These are phyloP conservation scores for Rhynchotus rufescens DNA, from an alignment of 2,797 vertebrate genomes.

Conservation along the genomic window DNA sequence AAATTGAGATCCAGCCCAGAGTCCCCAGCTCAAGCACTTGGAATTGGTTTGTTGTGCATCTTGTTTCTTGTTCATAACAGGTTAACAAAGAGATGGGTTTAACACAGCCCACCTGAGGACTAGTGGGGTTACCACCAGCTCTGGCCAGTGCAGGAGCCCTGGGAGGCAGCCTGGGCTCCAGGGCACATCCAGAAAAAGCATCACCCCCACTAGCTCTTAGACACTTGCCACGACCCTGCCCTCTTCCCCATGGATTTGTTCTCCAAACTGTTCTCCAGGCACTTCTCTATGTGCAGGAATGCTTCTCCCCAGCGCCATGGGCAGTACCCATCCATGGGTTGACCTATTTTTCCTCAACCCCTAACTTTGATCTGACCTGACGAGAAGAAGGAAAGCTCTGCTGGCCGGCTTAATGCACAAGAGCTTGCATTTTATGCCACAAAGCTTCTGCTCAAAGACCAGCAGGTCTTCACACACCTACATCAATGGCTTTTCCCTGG, in stretches of 20 bases:
- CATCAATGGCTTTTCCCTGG: not conserved
- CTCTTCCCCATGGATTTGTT: not conserved
- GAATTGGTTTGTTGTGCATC: not conserved
- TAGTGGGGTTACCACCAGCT: not conserved
- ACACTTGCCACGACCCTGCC: not conserved
- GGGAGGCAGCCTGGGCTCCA: rapidly evolving
- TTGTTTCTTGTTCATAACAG: not conserved
- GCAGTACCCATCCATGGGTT: not conserved
- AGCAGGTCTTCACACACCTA: not conserved
- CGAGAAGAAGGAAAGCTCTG: not conserved
- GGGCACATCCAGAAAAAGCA: not conserved
- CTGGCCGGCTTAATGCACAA: rapidly evolving
- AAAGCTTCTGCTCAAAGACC: not conserved
- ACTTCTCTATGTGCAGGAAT: not conserved
- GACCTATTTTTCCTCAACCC: not conserved
- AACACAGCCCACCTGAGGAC: not conserved
- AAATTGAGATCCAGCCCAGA: not conserved
- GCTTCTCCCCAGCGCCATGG: not conserved
- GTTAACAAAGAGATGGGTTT: not conserved
- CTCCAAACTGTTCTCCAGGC: not conserved
- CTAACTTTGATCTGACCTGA: not conserved
- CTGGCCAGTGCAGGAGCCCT: not conserved
- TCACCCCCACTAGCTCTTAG: not conserved
- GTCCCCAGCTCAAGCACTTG: not conserved
- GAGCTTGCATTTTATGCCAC: not conserved